Evolutionary conservation across 2,797 vertebrate species (phyloP), one percentile per base, ranked within the genome.

Genomic region (Coregonus ussuriensis): DNA sequence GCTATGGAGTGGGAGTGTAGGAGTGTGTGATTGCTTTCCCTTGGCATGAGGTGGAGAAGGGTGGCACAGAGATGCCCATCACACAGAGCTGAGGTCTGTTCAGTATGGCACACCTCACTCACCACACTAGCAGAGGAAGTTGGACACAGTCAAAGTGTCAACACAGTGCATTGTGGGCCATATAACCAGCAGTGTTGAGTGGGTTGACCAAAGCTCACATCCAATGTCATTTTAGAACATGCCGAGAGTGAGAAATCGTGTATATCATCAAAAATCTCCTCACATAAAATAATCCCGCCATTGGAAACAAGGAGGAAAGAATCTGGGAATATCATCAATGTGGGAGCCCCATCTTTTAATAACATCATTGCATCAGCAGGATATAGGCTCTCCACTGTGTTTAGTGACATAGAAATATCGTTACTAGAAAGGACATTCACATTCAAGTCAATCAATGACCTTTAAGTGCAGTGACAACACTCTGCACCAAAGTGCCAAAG

Each of bases 61-160:
- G 79, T 79, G 78, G 83, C 80, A 83, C 82, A 84, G 77, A 16
- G 82, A 77, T 76, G 76, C 86, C 72, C 56, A 80, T 91, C 91
- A 89, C 88, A 91, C 92, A 88, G 92, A 88, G 92, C 18, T 71
- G 70, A 89, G 90, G 88, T 91, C 91, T 92, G 92, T 89, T 82
- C n/a, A 78, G 84, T 73, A 82, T 87, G 87, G 86, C 69, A 52
- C 6, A 25, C 18, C 1, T 31, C 31, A 6, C 88, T 86, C 91
- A 87, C 88, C 85, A 82, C 79, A 84, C 81, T 84, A 86, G 79
- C 73, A 76, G 82, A 71, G 75, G 81, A 88, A 82, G 85, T 88
- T 85, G 86, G 84, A 87, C 88, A 87, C 89, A 88, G 89, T 90
- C 87, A 75, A 75, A 82, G 89, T 79, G 86, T 85, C 85, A 67